These are phyloP conservation scores for Tachina grossa DNA, from an alignment of 2,888 invertebrate genomes.

Conservation along the genomic window DNA sequence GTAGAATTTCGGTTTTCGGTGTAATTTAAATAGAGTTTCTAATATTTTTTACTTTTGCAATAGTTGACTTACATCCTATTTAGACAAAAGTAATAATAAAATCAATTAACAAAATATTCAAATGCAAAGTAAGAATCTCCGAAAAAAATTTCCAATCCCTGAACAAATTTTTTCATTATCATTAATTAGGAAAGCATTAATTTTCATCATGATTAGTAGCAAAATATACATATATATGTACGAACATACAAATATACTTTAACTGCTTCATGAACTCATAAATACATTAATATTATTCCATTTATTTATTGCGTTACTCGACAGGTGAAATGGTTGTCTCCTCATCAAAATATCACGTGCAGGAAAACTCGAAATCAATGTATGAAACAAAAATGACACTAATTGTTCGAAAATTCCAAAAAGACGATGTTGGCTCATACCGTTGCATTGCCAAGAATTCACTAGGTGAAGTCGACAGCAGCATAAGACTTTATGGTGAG, in stretches of 20 bases:
- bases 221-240: neutral
- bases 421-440: conserved; percentile 91
- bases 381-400: conserved; percentile 93
- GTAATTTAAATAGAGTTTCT: no score
- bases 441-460: conserved; percentile 94
- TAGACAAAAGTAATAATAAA: no score
- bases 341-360: conserved; percentile 90
- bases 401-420: conserved; percentile 89
- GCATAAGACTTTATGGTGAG: conserved; percentile 93
- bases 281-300: neutral
- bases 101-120: no score
- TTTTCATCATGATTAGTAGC: no score
- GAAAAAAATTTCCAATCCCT: no score
- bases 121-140: no score
- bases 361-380: conserved; percentile 87
- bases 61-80: no score
- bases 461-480: conserved; percentile 93
- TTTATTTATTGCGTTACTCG: conserved; percentile 54
- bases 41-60: no score
- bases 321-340: conserved; percentile 93
- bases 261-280: neutral
- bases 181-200: no score
- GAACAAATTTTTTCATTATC: no score
- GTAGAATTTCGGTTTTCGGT: no score
- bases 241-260: neutral